Evolutionary conservation across 2,797 vertebrate genomes (phyloP), one percentile per base, ranked within the genome.

Genomic region (Onychomys leucogaster): DNA sequence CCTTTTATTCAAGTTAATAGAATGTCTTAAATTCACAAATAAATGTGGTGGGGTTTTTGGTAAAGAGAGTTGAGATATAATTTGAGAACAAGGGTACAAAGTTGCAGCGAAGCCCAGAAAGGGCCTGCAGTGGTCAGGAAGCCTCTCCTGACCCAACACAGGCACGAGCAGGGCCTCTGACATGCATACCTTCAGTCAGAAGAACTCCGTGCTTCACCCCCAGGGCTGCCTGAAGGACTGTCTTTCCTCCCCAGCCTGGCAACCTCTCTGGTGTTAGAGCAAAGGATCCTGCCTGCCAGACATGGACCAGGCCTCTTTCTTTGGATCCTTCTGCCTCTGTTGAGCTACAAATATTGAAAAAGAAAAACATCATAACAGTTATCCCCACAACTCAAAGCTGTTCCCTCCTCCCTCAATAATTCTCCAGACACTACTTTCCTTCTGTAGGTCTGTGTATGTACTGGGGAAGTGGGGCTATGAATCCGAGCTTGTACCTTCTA

Each of bases 271-370:
- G 99, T 96, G 98, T 98, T 80, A 99, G 67, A 25, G 99, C 99
- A 98, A 97, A 99, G 91, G 99, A 99, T 98, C 99, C 99, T 97
- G 99, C 99, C 98, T 97, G 99, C 99, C 99, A 99, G 32, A 99
- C 98, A 97, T 99, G 99, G 93, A 99, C 99, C 97, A 99, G 98
- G 97, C 99, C 99, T 98, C 99, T 99, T 96, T 99, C 99, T 97
- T 98, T 99, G 92, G 98, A 98, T 88, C 98, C 97, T 85, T 99
- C 99, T 97, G 99, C 99, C 98, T 98, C 99, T 98, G 99, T 98
- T 98, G 98, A 99, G 98, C 99, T 99, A 96, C 34, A 98, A 89
- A 95, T 69, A 95, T 97, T 27, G 96, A 84, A 6, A 97, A 85
- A 86, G 89, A 90, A 97, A 71, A 61, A 86, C 89, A 84, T 97